A percentile compares a stretch with the other conserved stretches of the same genome.
Evolutionary conservation across 2,888 invertebrate species (phyloP).

Genomic region (Synanthedon vespiformis): DNA sequence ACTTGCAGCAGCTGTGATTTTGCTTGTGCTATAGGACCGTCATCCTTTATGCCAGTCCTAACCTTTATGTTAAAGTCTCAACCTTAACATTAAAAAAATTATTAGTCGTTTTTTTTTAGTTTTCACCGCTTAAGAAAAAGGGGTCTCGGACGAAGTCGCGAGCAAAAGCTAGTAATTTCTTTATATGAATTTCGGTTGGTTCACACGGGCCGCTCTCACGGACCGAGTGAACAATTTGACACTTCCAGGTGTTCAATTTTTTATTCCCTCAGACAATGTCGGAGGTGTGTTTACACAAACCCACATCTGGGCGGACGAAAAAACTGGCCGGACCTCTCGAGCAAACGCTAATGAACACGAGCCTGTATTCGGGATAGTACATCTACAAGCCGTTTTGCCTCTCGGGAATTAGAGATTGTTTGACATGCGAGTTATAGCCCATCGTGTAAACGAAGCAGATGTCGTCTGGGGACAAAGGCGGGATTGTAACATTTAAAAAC

Average conservation of each 20-base stretch:
- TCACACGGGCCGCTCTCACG: slow-evolving; percentile 58
- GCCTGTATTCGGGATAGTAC: slow-evolving; percentile 12
- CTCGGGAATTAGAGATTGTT: slow-evolving; percentile 38
- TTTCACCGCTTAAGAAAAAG: no score
- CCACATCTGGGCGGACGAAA: slow-evolving; percentile 64
- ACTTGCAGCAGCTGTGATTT: no score
- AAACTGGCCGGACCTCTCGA: slow-evolving; percentile 65
- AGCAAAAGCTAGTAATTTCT: no score
- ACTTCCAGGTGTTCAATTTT: slow-evolving; percentile 69
- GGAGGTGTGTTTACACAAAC: slow-evolving; percentile 50
- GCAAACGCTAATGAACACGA: slow-evolving; percentile 54
- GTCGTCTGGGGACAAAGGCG: slow-evolving; percentile 36
- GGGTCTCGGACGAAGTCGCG: no score
- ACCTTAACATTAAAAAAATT: no score
- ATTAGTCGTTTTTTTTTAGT: neutral
- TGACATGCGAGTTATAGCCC: slow-evolving; percentile 35
- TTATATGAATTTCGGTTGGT: slow-evolving; percentile 19
- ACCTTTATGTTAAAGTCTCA: no score
- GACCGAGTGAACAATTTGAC: slow-evolving; percentile 66
- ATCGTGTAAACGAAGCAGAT: slow-evolving; percentile 43
- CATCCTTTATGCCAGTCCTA: no score
- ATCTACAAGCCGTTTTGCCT: slow-evolving; percentile 17
- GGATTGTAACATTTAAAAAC: slow-evolving; percentile 39
- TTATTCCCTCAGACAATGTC: slow-evolving; percentile 50
- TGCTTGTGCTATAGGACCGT: no score